Evolutionary conservation across 2,113 vertebrate genomes (phyloP).

Genomic region (Octodon degus): DNA sequence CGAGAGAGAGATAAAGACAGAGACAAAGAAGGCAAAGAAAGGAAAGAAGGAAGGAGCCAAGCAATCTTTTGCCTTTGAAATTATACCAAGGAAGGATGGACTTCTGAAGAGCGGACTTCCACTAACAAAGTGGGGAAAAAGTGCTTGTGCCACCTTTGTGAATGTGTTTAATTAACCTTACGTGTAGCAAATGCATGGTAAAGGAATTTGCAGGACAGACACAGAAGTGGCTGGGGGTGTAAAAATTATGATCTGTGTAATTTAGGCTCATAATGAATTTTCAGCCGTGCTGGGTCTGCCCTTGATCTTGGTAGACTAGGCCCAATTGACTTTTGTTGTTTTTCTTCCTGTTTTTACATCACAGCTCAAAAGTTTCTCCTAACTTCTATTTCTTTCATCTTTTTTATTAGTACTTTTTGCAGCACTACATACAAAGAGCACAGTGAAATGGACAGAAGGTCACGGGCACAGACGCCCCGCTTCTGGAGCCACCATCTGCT

Average conservation of each 20-base stretch:
- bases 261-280: background rate
- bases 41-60: background rate
- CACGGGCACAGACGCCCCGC: background rate
- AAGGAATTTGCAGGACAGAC: background rate
- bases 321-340: background rate
- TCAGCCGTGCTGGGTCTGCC: background rate
- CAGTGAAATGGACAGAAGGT: background rate
- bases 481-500: background rate
- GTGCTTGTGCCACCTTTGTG: background rate
- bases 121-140: background rate
- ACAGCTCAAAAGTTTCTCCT: background rate
- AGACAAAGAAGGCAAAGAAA: background rate
- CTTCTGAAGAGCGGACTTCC: background rate
- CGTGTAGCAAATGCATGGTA: background rate
- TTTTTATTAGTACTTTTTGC: background rate
- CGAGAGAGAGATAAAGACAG: too few species aligned
- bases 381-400: background rate
- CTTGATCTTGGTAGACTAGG: background rate
- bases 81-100: background rate
- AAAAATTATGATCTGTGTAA: background rate
- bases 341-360: background rate
- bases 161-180: background rate
- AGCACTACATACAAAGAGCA: background rate
- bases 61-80: constrained; percentile 11
- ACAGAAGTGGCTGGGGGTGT: background rate